Percentiles rank a stretch among this genome's conserved stretches.
These are phyloP conservation scores for Amphiprion percula DNA, from an alignment of 2,113 vertebrate species.

Conservation along the genomic window DNA sequence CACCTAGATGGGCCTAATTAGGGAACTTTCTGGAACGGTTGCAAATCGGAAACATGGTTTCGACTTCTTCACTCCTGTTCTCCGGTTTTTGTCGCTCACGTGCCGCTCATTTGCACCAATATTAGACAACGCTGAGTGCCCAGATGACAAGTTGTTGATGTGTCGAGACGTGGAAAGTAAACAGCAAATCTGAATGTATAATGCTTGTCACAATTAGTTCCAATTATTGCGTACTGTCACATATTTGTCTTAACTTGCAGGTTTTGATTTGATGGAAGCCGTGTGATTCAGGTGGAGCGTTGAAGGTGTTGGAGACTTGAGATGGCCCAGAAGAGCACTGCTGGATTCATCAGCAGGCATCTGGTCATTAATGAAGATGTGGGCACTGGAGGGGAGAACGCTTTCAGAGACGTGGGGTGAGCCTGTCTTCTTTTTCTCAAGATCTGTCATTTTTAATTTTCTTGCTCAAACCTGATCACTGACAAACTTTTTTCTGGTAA, in stretches of 20 bases:
- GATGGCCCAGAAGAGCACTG: conserved; percentile 27
- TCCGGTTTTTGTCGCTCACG: background rate
- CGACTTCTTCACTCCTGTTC: conserved; percentile 1
- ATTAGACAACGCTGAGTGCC: conserved; percentile 23
- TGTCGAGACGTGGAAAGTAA: conserved; percentile 43
- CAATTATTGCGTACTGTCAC: conserved; percentile 64
- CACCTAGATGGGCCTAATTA: conserved; percentile 71
- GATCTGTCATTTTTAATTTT: background rate
- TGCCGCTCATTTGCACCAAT: conserved; percentile 63
- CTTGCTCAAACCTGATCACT: background rate
- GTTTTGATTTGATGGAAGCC: conserved; percentile 31
- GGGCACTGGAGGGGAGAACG: conserved; percentile 24
- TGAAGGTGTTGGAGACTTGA: conserved; percentile 1
- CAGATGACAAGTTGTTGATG: conserved; percentile 64
- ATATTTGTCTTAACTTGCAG: conserved; percentile 53
- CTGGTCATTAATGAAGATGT: conserved; percentile 49
- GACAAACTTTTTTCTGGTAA: background rate
- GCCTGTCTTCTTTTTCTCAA: background rate
- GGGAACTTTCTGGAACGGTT: conserved; percentile 64
- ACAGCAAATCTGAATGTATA: conserved; percentile 57
- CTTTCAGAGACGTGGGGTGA: conserved; percentile 1
- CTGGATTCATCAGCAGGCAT: conserved; percentile 42
- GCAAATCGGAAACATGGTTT: conserved; percentile 27
- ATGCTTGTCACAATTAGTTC: conserved; percentile 71
- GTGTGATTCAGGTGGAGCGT: background rate